These are phyloP conservation scores for Origma solitaria DNA, from an alignment of 2,113 vertebrate species.

Conservation along the genomic window DNA sequence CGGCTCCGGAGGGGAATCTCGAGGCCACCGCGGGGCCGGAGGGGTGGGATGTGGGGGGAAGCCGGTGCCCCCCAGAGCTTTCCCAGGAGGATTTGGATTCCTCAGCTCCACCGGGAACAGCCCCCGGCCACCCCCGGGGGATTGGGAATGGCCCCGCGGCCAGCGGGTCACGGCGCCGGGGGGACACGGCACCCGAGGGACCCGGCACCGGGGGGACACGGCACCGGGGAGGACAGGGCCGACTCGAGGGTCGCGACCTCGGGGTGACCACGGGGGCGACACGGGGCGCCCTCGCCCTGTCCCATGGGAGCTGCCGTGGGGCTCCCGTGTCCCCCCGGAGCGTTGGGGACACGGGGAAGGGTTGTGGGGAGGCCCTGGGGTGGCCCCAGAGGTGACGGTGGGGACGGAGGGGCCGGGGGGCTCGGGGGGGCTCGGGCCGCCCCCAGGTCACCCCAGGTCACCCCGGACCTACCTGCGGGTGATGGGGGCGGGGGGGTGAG, in stretches of 20 bases:
- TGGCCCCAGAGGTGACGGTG: neutral
- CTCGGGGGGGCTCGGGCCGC: no score
- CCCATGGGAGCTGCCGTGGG: neutral
- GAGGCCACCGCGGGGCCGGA: neutral
- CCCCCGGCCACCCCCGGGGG: neutral
- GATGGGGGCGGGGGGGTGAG: accelerated
- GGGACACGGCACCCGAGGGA: no score
- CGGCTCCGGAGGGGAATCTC: neutral
- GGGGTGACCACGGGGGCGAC: neutral
- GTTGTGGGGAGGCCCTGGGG: neutral
- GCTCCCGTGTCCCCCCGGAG: neutral
- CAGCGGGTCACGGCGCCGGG: no score
- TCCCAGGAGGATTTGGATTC: neutral
- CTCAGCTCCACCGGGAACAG: accelerated
- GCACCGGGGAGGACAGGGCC: no score
- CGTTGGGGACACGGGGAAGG: neutral
- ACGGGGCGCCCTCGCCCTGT: neutral
- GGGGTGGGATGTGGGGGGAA: neutral
- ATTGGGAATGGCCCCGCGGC: no score
- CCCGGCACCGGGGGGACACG: neutral
- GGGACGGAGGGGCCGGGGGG: no score
- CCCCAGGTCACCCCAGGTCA: neutral
- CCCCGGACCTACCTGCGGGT: neutral
- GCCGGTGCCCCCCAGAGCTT: neutral
- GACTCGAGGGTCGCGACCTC: neutral